Conservation (phyloP, 2,888 invertebrate species). For the Trichopria drosophilae region DNA sequence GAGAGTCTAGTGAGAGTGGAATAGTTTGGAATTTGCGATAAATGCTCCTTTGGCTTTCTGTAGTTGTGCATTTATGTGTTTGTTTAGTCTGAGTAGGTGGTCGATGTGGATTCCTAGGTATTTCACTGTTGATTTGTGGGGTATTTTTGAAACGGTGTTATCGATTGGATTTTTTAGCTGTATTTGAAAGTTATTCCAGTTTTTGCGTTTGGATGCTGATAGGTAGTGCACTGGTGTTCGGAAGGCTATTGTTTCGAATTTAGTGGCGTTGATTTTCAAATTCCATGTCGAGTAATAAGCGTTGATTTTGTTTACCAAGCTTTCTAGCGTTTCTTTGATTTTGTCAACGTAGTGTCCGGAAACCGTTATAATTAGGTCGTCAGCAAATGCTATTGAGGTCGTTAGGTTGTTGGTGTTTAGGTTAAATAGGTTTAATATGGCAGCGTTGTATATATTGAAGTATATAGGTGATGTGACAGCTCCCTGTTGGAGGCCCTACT, state of each 20-base stretch:
- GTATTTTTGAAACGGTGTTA: background rate
- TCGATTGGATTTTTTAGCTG: background rate
- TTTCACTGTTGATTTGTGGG: too few relatives aligned
- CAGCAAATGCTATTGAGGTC: slow-evolving; percentile 29
- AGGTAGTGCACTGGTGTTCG: background rate
- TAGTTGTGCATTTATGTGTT: slow-evolving; percentile 13
- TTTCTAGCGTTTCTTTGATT: too few relatives aligned
- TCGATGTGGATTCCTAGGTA: slow-evolving; percentile 25
- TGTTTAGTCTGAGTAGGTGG: slow-evolving; percentile 3
- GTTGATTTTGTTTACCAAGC: background rate
- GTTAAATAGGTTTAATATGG: slow-evolving; percentile 25
- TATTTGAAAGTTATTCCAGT: background rate
- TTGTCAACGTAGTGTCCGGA: background rate
- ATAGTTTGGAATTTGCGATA: too few relatives aligned
- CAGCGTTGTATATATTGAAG: slow-evolving; percentile 30
- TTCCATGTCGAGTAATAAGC: background rate
- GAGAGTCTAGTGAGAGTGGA: too few relatives aligned
- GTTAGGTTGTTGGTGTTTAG: slow-evolving; percentile 18
- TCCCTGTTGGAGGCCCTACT: slow-evolving; percentile 32
- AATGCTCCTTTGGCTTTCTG: slow-evolving; percentile 13
- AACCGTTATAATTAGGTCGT: slow-evolving; percentile 26
- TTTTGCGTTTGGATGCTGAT: background rate
- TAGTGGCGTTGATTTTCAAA: background rate
- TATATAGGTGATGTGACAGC: slow-evolving; percentile 31
- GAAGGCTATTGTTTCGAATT: background rate